Conservation (phyloP, 2,888 invertebrate species). For the Tetragnatha montana region DNA sequence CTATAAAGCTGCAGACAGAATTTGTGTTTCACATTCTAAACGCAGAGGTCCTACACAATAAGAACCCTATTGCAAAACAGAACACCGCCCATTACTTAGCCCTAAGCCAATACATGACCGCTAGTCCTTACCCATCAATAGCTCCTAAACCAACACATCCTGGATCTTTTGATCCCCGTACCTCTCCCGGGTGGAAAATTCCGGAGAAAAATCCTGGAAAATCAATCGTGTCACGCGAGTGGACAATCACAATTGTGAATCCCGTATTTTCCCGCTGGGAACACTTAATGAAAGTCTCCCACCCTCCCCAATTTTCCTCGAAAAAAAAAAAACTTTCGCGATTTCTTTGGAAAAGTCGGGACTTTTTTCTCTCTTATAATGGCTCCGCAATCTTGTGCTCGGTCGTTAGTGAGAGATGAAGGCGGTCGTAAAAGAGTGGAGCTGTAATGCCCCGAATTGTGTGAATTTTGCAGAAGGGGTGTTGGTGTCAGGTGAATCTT, state of each 20-base stretch:
- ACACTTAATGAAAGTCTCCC: conserved; percentile 24
- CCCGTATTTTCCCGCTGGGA: conserved; percentile 32
- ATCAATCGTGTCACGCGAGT: conserved; percentile 51
- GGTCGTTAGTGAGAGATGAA: conserved; percentile 14
- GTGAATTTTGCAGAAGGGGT: conserved; percentile 5
- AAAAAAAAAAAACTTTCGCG: conserved; percentile 36
- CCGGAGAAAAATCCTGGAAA: background rate
- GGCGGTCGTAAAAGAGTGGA: background rate
- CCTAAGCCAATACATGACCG: no score
- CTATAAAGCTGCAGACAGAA: no score
- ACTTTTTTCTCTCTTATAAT: conserved; percentile 33
- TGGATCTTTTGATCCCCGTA: conserved; percentile 8
- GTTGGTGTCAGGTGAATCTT: background rate
- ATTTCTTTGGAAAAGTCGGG: background rate
- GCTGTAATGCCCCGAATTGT: background rate
- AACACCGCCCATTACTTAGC: no score
- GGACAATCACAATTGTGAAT: conserved; percentile 45
- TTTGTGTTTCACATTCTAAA: no score
- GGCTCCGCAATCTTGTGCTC: background rate
- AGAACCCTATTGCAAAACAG: no score
- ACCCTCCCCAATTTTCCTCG: background rate
- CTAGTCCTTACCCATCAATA: background rate
- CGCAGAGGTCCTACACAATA: no score
- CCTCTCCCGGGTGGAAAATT: conserved; percentile 9
- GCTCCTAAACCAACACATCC: background rate